Evolutionary conservation across 2,797 vertebrate genomes (phyloP).

Genomic region (Sebastes iracundus): DNA sequence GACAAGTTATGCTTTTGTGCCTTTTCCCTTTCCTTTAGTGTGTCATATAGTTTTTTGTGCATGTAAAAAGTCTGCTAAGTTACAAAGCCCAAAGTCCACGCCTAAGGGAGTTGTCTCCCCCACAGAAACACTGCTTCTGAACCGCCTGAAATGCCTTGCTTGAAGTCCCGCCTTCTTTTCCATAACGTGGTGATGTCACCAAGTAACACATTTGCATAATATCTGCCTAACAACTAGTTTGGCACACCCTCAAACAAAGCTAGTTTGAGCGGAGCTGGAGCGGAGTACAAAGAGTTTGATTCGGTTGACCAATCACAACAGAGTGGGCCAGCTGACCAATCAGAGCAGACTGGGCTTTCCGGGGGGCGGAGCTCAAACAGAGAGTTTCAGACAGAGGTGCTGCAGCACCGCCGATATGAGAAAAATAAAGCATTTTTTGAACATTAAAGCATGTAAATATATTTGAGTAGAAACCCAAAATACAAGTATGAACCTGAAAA

Average conservation of each 20-base stretch:
- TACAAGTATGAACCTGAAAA: too few relatives aligned
- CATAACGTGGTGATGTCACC: neutral
- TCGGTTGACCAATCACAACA: neutral
- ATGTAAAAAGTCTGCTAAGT: neutral
- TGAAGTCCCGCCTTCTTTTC: neutral
- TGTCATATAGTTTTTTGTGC: neutral
- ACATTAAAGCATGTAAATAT: accelerated
- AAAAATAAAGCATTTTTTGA: neutral
- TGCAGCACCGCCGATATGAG: neutral
- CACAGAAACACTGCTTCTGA: accelerated
- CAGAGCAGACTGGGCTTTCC: neutral
- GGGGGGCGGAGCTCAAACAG: too few relatives aligned
- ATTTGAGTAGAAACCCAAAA: accelerated
- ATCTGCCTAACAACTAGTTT: neutral
- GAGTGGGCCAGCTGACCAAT: neutral
- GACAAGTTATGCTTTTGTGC: neutral
- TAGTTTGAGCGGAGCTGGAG: neutral
- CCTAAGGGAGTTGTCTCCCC: too few relatives aligned
- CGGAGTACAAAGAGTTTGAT: accelerated
- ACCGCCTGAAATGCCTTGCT: accelerated
- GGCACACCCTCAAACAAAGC: accelerated
- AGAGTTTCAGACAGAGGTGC: neutral
- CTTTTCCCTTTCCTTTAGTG: neutral
- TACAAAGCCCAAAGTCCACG: neutral
- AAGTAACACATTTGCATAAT: neutral